Conservation (phyloP, 2,113 vertebrate genomes). For the Sylvilagus bachmani region DNA sequence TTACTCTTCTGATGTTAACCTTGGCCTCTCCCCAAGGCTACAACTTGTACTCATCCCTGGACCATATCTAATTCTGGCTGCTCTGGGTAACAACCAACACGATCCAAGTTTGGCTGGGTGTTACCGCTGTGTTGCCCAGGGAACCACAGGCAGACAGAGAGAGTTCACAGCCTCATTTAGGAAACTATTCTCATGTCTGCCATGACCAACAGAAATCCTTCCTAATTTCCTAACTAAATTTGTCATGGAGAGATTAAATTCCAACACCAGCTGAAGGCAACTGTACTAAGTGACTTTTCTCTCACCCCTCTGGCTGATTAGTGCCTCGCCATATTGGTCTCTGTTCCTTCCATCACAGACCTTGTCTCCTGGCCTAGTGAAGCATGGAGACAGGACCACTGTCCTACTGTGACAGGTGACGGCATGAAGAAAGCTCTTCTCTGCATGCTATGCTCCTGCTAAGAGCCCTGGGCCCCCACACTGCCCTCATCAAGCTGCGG, state of each 20-base stretch:
- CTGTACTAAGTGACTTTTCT: not conserved
- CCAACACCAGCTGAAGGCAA: not conserved
- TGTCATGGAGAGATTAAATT: not conserved
- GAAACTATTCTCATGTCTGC: not conserved
- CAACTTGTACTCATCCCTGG: not conserved
- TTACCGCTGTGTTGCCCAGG: not conserved
- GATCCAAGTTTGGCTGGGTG: not conserved
- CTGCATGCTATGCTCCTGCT: too few relatives aligned
- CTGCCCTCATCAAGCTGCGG: too few relatives aligned
- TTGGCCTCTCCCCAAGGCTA: not conserved
- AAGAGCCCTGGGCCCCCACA: too few relatives aligned
- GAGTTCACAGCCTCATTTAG: not conserved
- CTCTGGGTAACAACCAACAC: not conserved
- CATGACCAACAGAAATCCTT: not conserved
- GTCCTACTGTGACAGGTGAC: not conserved
- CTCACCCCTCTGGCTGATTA: not conserved
- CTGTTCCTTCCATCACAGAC: not conserved
- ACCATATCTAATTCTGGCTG: not conserved
- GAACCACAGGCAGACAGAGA: not conserved
- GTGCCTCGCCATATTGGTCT: not conserved
- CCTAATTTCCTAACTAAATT: not conserved
- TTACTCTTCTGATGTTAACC: not conserved
- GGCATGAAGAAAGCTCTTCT: not conserved
- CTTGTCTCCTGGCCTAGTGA: not conserved
- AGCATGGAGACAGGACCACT: not conserved